Evolutionary conservation across 2,113 vertebrate species (phyloP), one percentile per base, ranked within the genome.

Genomic region (Dinomys branickii): DNA sequence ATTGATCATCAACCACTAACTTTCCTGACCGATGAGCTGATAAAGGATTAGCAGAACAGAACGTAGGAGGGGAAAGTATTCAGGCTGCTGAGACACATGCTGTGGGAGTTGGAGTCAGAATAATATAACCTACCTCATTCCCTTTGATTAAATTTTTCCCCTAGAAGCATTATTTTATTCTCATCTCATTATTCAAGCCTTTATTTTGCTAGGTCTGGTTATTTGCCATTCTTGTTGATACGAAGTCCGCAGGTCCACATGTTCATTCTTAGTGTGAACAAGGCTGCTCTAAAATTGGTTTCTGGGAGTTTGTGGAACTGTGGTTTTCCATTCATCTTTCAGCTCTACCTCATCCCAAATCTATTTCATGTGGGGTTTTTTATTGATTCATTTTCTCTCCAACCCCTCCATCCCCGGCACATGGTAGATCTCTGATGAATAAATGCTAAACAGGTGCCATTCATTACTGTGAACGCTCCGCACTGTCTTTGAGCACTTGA

Each of bases 1-100:
- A 97, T 97, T 90, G 97, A 96, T 97, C 90, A 97, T 84, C 92
- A 93, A 73, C 80, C 90, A 97, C 94, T 98, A 97, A 96, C 86
- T 98, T 97, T 96, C 88, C 88, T 97, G 95, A 91, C 95, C 90
- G 73, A 96, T 97, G 94, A 97, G 97, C 96, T 85, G 94, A 61
- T 95, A 97, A 97, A 98, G 97, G 95, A 88, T 58, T 84, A 88
- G 50, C 9, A 84, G 80, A 92, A 82, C 47, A 61, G 59, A 95
- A 52, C 75, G 50, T 7, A 89, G 81, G 87, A 98, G 41, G 54
- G 78, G 47, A 52, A 94, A 91, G 69, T 11, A 80, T 52, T 17
- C 9, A 14, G 71, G 26, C 81, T 85, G 91, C 87, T 94, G 44
- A 88, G 90, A 97, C 86, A 35, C 38, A 58, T 63, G 69, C 84